phyloP scores from a whole-genome alignment of 2,888 invertebrate genomes.

The Clostera curtula region DNA sequence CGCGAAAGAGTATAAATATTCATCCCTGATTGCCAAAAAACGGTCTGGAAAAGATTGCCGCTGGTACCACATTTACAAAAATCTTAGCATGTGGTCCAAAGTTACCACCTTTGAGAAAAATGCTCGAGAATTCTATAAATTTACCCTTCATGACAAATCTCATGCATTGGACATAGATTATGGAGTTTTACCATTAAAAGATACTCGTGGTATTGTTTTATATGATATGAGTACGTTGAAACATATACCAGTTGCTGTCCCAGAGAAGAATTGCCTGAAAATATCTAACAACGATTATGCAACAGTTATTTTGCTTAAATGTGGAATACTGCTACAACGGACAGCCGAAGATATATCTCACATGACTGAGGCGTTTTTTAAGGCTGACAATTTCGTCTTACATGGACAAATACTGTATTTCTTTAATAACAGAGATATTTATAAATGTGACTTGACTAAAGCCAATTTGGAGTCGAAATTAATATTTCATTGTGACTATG shows the following conservation, averaged over 20 bases:
- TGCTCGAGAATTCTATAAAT: slow-evolving; percentile 45
- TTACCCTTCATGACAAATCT: slow-evolving; percentile 39
- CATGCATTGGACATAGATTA: slow-evolving; percentile 43
- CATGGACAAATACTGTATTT: slow-evolving; percentile 36
- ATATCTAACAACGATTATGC: slow-evolving; percentile 43
- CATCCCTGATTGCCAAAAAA: slow-evolving; percentile 48
- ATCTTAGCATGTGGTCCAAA: slow-evolving; percentile 43
- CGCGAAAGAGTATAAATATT: slow-evolving; percentile 34
- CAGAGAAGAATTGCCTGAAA: slow-evolving; percentile 42
- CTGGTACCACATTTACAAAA: slow-evolving; percentile 55
- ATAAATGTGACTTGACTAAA: slow-evolving; percentile 32
- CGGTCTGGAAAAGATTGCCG: slow-evolving; percentile 39
- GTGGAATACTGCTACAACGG: slow-evolving; percentile 43
- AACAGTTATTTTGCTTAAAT: slow-evolving; percentile 40
- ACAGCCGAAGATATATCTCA: slow-evolving; percentile 27
- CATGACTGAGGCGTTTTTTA: slow-evolving; percentile 41
- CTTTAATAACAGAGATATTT: slow-evolving; percentile 41
- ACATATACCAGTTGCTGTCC: slow-evolving; percentile 45
- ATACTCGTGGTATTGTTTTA: slow-evolving; percentile 40
- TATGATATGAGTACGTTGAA: slow-evolving; percentile 46
- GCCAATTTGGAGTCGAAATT: slow-evolving; percentile 34
- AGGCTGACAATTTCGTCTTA: slow-evolving; percentile 49
- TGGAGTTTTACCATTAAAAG: slow-evolving; percentile 46
- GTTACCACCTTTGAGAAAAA: slow-evolving; percentile 28
- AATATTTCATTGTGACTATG: slow-evolving; percentile 39